phyloP scores from a whole-genome alignment of 2,888 invertebrate species.

The Bombylius discolor region DNA sequence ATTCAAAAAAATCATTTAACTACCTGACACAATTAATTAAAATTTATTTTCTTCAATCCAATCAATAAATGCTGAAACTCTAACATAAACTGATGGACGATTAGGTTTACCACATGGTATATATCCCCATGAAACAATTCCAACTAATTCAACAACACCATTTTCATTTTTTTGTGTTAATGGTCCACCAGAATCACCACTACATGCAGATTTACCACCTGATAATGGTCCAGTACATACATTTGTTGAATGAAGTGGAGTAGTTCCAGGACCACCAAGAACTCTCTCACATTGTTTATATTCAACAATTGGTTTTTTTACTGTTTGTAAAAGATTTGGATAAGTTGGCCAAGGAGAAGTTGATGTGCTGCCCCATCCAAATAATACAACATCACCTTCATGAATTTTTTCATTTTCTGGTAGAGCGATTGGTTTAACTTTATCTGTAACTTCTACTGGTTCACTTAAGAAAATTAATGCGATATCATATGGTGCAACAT shows the following conservation, averaged over 20 bases:
- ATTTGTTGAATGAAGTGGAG: slow-evolving; percentile 11
- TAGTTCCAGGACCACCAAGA: background rate
- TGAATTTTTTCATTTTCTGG: slow-evolving; percentile 25
- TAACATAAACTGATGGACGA: slow-evolving; percentile 37
- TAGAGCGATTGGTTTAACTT: slow-evolving; percentile 29
- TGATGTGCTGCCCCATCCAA: slow-evolving; percentile 24
- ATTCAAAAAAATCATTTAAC: too few species aligned
- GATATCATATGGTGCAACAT: slow-evolving; percentile 41
- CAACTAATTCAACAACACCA: slow-evolving; percentile 22
- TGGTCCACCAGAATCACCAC: slow-evolving; percentile 33
- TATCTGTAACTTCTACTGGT: slow-evolving; percentile 24
- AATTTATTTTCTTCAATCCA: slow-evolving; percentile 23
- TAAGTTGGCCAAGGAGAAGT: background rate
- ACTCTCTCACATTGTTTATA: slow-evolving; percentile 3
- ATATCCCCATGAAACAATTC: slow-evolving; percentile 40
- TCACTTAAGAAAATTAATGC: slow-evolving; percentile 35
- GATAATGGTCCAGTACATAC: slow-evolving; percentile 8
- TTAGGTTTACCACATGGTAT: slow-evolving; percentile 33
- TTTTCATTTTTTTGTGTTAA: slow-evolving; percentile 16
- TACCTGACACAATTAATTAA: too few species aligned
- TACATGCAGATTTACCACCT: slow-evolving; percentile 35
- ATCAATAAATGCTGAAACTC: slow-evolving; percentile 21
- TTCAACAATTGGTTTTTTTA: slow-evolving; percentile 13
- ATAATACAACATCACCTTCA: slow-evolving; percentile 22
- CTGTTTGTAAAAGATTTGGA: slow-evolving; percentile 23